Evolutionary conservation across 2,888 invertebrate genomes (phyloP), one percentile per base, ranked within the genome.

Genomic region (Agrotis exclamationis): DNA sequence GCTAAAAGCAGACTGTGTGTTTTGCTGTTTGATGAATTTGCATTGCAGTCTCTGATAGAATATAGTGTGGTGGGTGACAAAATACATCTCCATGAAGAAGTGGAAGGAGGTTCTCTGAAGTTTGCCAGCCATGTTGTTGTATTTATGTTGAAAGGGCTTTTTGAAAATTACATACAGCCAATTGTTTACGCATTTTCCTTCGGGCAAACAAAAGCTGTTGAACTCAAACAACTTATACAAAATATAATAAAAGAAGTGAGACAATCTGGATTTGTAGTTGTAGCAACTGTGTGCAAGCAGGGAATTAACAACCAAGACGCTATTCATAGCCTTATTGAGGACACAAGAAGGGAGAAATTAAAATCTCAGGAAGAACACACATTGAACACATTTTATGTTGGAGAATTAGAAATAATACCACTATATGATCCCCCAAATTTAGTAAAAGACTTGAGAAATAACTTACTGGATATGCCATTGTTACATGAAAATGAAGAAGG

Each of bases 211-310:
- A 28, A 20, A 39, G 5, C 57, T 18, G 3, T 18, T 28, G 28
- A 45, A 28, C 44, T 64, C 20, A 28, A 64, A 64, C 44, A 44
- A 9, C 1, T 6, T 44, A 28, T 64, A 59, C 44, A 64, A 20
- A 44, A 28, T 28, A 45, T 64, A 13, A 59, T 64, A 59, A 20
- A 44, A 16, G 7, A 45, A 16, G 28, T 64, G 2, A 45, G 20
- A 28, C 0, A 28, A 60, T 33, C 45, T 66, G 80, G 80, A 14
- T 54, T 83, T 45, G 67, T 70, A 63, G 73, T 79, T n/a, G 71
- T 80, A 11, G 75, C 77, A 24, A 79, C 79, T 4, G 65, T 83
- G 6, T 84, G 82, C 58, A 76, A 81, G 44, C 78, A 81, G 47
- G 76, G 80, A 33, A 39, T 64, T 9, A 75, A 70, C 51, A 81